A percentile compares a stretch with the other conserved stretches of the same genome.
phyloP scores from a whole-genome alignment of 2,888 invertebrate genomes.

The Parasteatoda lunata region DNA sequence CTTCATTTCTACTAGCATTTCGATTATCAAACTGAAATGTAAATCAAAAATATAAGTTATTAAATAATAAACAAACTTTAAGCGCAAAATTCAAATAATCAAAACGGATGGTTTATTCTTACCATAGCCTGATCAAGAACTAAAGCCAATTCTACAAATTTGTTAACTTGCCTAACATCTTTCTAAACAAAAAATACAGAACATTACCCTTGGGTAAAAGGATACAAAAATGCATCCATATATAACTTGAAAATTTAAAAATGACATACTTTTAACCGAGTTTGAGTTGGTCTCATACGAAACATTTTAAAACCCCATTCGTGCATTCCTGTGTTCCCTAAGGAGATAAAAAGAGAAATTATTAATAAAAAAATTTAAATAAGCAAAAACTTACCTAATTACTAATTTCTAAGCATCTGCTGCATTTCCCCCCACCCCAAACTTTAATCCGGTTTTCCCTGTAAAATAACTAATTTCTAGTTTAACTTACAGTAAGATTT shows the following conservation, averaged over 20 bases:
- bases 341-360: neutral
- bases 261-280: slow-evolving; percentile 56
- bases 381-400: no score
- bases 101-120: slow-evolving; percentile 71
- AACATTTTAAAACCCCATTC: slow-evolving; percentile 72
- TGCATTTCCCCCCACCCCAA: no score
- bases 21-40: slow-evolving; percentile 85
- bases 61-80: neutral
- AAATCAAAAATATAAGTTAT: neutral
- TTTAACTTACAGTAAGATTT: no score
- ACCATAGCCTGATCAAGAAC: slow-evolving; percentile 97
- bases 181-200: slow-evolving; percentile 74
- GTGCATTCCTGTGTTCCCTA: slow-evolving; percentile 71
- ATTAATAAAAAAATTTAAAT: no score
- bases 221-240: neutral
- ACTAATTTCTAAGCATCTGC: no score
- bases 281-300: slow-evolving; percentile 71
- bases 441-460: no score
- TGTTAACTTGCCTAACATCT: slow-evolving; percentile 91
- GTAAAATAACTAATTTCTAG: no score
- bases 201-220: neutral
- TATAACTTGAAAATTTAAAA: neutral
- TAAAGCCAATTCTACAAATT: slow-evolving; percentile 96
- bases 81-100: neutral
- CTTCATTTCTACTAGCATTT: slow-evolving; percentile 89